phyloP scores from a whole-genome alignment of 2,888 invertebrate genomes.

The Dermolepida albohirtum region DNA sequence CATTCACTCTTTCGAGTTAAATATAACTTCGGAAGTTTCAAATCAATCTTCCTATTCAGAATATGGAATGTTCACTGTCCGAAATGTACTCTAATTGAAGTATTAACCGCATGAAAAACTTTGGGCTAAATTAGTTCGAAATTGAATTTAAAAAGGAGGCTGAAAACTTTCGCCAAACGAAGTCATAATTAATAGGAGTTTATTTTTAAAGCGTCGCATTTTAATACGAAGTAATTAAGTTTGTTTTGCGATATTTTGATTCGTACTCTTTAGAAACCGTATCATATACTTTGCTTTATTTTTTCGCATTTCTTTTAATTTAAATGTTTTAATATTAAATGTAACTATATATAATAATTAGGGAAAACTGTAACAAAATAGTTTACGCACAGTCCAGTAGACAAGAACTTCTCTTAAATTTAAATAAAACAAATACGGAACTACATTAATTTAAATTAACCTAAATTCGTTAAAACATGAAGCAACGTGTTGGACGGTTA shows the following conservation, averaged over 20 bases:
- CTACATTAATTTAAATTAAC: too few relatives aligned
- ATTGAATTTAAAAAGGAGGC: slow-evolving; percentile 33
- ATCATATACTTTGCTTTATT: not conserved
- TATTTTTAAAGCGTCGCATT: not conserved
- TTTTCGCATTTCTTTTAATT: too few relatives aligned
- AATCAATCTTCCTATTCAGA: slow-evolving; percentile 1
- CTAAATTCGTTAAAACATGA: too few relatives aligned
- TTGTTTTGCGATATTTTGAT: not conserved
- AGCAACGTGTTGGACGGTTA: too few relatives aligned
- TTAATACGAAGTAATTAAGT: not conserved
- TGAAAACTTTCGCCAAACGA: slow-evolving; percentile 6
- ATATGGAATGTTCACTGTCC: slow-evolving; percentile 18
- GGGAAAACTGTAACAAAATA: too few relatives aligned
- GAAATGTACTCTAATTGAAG: slow-evolving; percentile 25
- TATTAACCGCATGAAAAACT: slow-evolving; percentile 27
- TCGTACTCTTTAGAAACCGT: not conserved
- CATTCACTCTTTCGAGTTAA: too few relatives aligned
- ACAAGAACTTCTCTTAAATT: too few relatives aligned
- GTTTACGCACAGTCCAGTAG: too few relatives aligned
- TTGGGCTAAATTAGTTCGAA: slow-evolving; percentile 26
- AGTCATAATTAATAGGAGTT: slow-evolving; percentile 21
- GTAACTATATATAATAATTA: too few relatives aligned
- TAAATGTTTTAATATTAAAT: too few relatives aligned
- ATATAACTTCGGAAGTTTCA: too few relatives aligned
- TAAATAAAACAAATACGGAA: too few relatives aligned